Base-by-base conservation (phyloP, 2,113 vertebrate species). In the Apodemus speciosus region DNA sequence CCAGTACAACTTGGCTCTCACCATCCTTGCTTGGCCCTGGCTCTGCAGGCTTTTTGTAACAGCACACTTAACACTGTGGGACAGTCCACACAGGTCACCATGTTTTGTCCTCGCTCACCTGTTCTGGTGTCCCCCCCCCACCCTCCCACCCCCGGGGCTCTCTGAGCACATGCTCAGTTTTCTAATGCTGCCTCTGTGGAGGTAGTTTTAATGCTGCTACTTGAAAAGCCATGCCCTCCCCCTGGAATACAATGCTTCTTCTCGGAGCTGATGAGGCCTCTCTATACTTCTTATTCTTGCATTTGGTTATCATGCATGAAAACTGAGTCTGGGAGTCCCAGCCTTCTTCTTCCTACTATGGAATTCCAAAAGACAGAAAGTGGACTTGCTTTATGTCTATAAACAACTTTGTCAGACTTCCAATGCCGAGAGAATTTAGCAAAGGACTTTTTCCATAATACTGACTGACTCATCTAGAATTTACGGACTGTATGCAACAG, bases 401-500 rank as follows among this genome's bases (percentile, higher is more conserved):
- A 66, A n/a, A 21, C 9, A 87, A 95, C 32, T 27, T 75, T 88
- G 51, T 60, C 80, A 95, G 51, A 95, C 20, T 30, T 58, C n/a
- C 66, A 77, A 68, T 40, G 40, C 10, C 21, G 72, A 89, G 62
- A 89, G 56, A 40, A 81, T 66, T 69, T 72, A 88, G 87, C 7
- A 85, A 38, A 93, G 6, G 68, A 72, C 68, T 49, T 79, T 72
- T 69, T 43, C 88, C 23, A 84, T 58, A 71, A 85, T 77, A 86
- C 18, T 95, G 73, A 89, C n/a, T 91, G 2, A 91, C 72, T 46
- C 40, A 93, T 68, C n/a, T 95, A 58, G 40, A 91, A 81, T 69
- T 62, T 94, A 79, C 90, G 14, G 43, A 91, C 40, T 90, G 10
- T 38, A 77, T 38, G 21, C 20, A 87, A 87, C 8, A 27, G 51